Evolutionary conservation across 2,888 invertebrate species (phyloP), one percentile per base, ranked within the genome.

Genomic region (Dryococelus australis): DNA sequence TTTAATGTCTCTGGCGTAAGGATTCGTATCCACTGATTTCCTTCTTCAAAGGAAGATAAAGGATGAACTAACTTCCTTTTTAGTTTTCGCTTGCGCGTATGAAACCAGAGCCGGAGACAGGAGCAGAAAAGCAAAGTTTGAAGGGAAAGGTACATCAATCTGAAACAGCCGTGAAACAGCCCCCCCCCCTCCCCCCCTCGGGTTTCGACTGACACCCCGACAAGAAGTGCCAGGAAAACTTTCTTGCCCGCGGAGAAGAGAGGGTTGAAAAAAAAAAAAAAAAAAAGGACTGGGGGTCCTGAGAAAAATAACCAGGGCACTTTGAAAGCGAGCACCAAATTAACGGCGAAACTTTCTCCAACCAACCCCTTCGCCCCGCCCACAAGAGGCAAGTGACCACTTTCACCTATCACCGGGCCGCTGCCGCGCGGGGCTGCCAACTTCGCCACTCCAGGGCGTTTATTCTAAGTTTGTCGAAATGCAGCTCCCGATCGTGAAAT

Each of bases 271-370:
- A 24, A 20, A 65, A 24, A n/a, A 0, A 20, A 6, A 16, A 65
- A 65, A 65, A 65, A 65, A n/a, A 3, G 65, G 65, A 24, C 13
- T 2, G 65, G 65, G 65, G 65, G n/a, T 8, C 2, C n/a, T 8
- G n/a, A 24, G n/a, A 24, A 65, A 65, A 65, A 65, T 65, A 65
- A 65, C 65, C 65, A 65, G 65, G 65, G 65, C 65, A 65, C 65
- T 65, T 65, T 65, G 65, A 65, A 65, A 65, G 65, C 65, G 65
- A 65, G 65, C 65, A 65, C 24, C 65, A 65, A 65, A 65, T 65
- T 65, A 65, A 65, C 65, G 65, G 65, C 65, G 65, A 65, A 65
- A 65, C 65, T 65, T 65, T 65, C 24, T 47, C 35, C 35, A 8
- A 8, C 47, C 65, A 16, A 24, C 24, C 65, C 51, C 65, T 24